Evolutionary conservation across 2,113 vertebrate species (phyloP), one percentile per base, ranked within the genome.

Genomic region (Chlorodrepanis virens): DNA sequence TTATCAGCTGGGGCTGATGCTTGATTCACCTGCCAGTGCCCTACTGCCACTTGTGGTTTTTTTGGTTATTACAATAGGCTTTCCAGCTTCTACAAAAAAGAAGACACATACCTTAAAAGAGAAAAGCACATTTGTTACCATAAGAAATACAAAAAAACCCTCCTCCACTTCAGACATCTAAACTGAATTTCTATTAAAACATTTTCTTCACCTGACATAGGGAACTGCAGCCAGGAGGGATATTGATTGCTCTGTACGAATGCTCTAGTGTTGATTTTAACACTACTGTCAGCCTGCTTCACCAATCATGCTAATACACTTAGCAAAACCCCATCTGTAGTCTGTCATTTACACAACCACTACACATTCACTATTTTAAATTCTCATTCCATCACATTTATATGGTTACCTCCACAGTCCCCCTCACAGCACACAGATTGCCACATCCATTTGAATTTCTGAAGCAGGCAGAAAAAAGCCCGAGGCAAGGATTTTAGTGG

Each of bases 151-250:
- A 40, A 91, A 65, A 53, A 42, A 29, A 5, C 8, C 19, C 31
- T 79, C 29, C 21, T 63, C 21, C 17, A 8, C 24, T 86, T 68
- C 33, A 82, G 53, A 76, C 28, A 40, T 14, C 53, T 33, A 64
- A 78, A 69, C 61, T 83, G 54, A 88, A 88, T 90, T 89, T 75
- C 69, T 94, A 29, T 68, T 89, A 84, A 84, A 96, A 88, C 20
- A n/a, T 91, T 94, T 94, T 90, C 50, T 76, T 91, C 71, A 70
- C 39, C 64, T 83, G 90, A 52, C 45, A 25, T 3, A 20, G 50
- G 54, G 33, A 96, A 57, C 87, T 18, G 67, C 0, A 0, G 78
- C 57, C 40, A 59, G 75, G 25, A 80, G 12, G 90, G 47, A 52
- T 93, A 84, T 88, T 59, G 82, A 96, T 85, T 80, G 59, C 59